Evolutionary conservation across 2,797 vertebrate genomes (phyloP), one percentile per base, ranked within the genome.

Genomic region (Tiaroga cobitis): DNA sequence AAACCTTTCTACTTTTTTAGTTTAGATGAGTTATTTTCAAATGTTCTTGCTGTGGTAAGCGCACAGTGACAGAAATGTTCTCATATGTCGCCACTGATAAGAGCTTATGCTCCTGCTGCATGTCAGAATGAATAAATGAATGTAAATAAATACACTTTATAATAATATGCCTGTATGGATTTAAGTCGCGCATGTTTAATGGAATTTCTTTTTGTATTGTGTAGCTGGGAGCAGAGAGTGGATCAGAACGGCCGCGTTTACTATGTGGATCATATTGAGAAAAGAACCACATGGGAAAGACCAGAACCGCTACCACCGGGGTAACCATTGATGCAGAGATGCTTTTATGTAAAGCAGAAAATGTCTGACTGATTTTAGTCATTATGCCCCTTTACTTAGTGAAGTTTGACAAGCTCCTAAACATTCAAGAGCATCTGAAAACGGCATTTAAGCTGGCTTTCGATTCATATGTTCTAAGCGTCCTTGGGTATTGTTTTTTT

Each of bases 241-340:
- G 97, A 99, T 93, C 98, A 97, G 81, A 97, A 97, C 9, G 97
- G 98, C 37, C 95, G 98, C 32, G 91, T 98, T 43, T 99, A 99
- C 90, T 99, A 95, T 59, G 98, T 99, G 88, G 98, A 99, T 95
- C 98, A 99, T 87, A 96, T 99, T 89, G 98, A 99, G 89, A 99
- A 99, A 94, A 96, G 97, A 92, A 99, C 98, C 39, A 98, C 98
- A 0, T 99, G 98, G 98, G 98, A 99, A 84, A 95, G 97, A 16
- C 98, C 98, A 34, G 98, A 99, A 75, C 94, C 98, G 89, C 95
- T 99, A 89, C 97, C 98, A 85, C 93, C 97, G 87, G 98, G 98
- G 98, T 99, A 93, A 94, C 89, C 73, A 21, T 8, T 54, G 51
- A 54, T 51, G 76, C 43, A 46, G 43, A 46, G 1, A 15, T 49